A percentile compares a stretch with the other conserved stretches of the same genome.
Evolutionary conservation across 2,113 vertebrate species (phyloP).

Genomic region (Marcusenius ussheri): DNA sequence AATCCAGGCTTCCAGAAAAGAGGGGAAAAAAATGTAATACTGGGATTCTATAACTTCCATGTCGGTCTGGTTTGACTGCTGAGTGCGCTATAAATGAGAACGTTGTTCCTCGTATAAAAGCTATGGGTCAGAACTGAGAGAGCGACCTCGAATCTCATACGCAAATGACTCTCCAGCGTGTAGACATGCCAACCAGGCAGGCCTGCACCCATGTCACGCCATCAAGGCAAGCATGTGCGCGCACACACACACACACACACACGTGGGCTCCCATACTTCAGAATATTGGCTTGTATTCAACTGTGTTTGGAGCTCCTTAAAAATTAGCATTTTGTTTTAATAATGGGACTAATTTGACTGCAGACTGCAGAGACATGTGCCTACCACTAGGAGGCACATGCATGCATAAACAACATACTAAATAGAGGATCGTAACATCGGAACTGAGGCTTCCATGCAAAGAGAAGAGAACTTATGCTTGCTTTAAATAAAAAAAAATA

Average conservation of each 20-base stretch:
- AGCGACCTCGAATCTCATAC: background rate
- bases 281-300: slow-evolving; percentile 24
- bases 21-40: background rate
- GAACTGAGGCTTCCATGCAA: background rate
- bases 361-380: background rate
- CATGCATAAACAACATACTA: background rate
- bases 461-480: slow-evolving; percentile 27
- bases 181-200: background rate
- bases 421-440: background rate
- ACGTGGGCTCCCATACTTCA: slow-evolving; percentile 8
- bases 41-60: background rate
- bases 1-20: background rate
- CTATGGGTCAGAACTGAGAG: no score
- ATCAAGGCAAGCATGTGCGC: background rate
- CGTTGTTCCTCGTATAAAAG: background rate
- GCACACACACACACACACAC: background rate
- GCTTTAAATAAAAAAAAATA: slow-evolving; percentile 18
- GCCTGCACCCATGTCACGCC: background rate
- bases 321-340: slow-evolving; percentile 18
- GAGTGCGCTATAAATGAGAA: background rate
- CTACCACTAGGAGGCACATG: background rate
- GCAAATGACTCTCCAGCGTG: background rate
- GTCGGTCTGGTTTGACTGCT: no score
- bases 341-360: background rate
- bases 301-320: slow-evolving; percentile 18